A percentile compares a stretch with the other conserved stretches of the same genome.
Evolutionary conservation across 2,888 invertebrate species (phyloP).

Genomic region (Oxyteleia sp.): DNA sequence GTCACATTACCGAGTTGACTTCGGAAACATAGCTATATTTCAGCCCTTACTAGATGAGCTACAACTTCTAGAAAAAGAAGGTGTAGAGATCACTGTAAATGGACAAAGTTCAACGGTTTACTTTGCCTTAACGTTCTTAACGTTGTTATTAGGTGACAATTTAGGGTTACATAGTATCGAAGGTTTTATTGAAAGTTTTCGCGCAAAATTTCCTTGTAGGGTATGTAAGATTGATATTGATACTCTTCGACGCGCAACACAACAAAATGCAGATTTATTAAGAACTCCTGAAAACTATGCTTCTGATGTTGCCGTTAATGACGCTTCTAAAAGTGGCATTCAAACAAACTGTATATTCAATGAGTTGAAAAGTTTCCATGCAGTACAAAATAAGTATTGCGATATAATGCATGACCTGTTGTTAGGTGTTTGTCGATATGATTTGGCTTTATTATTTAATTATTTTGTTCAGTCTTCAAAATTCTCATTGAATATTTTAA

Average conservation of each 20-base stretch:
- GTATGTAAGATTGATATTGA: conserved; percentile 5
- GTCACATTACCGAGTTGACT: neutral
- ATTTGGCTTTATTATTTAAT: conserved; percentile 6
- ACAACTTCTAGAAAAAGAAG: conserved; percentile 45
- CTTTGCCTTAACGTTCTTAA: conserved; percentile 5
- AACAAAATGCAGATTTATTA: neutral
- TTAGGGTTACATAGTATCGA: conserved; percentile 57
- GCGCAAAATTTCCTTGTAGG: conserved; percentile 65
- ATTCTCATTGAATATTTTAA: conserved; percentile 15
- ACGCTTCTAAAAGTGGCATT: neutral
- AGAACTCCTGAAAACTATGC: neutral
- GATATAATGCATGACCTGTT: conserved; percentile 27
- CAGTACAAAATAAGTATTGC: neutral
- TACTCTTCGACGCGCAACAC: neutral
- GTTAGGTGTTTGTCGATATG: conserved; percentile 14
- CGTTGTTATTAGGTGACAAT: conserved; percentile 31
- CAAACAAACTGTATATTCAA: neutral
- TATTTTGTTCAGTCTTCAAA: neutral
- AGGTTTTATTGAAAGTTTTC: conserved; percentile 63
- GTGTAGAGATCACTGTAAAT: conserved; percentile 16
- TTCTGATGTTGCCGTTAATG: neutral
- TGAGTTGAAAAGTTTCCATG: neutral
- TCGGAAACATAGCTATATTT: conserved; percentile 40
- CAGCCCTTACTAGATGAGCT: conserved; percentile 54
- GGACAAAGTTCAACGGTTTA: conserved; percentile 4